phyloP scores from a whole-genome alignment of 2,113 vertebrate genomes.

The Burhinus bistriatus region DNA sequence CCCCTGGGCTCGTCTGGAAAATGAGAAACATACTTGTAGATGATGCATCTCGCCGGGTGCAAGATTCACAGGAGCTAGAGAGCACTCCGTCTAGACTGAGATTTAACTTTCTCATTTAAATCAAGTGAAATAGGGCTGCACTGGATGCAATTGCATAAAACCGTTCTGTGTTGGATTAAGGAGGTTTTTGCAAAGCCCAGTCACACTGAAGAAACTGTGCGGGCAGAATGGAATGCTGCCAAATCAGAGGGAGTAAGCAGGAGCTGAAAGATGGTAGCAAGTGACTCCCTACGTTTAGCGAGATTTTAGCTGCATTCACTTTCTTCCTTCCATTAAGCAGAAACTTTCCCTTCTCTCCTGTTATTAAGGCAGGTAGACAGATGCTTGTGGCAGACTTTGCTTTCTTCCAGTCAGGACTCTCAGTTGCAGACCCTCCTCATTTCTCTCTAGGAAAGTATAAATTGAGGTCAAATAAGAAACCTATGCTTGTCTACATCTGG shows the following conservation, averaged over 20 bases:
- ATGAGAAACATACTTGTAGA: slow-evolving; percentile 47
- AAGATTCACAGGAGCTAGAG: neutral
- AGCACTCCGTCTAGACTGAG: slow-evolving; percentile 39
- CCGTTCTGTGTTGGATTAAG: slow-evolving; percentile 43
- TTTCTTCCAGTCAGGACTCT: neutral
- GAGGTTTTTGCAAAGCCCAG: slow-evolving; percentile 21
- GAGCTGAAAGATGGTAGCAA: neutral
- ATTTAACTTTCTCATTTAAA: slow-evolving; percentile 56
- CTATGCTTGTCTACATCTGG: neutral
- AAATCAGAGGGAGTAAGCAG: slow-evolving; percentile 31
- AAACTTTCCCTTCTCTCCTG: neutral
- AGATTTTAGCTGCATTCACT: neutral
- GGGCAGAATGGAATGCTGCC: slow-evolving; percentile 2
- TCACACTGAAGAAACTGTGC: neutral
- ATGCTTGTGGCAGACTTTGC: neutral
- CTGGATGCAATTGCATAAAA: neutral
- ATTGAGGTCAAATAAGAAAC: neutral
- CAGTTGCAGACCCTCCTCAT: neutral
- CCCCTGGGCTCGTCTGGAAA: slow-evolving; percentile 61
- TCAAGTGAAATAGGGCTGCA: neutral
- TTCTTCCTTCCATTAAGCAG: neutral
- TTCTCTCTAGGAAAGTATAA: neutral
- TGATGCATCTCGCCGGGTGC: neutral
- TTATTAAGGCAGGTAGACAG: neutral
- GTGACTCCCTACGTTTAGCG: neutral